Evolutionary conservation across 2,888 invertebrate genomes (phyloP).

Genomic region (Pseudeuparius sepicola): DNA sequence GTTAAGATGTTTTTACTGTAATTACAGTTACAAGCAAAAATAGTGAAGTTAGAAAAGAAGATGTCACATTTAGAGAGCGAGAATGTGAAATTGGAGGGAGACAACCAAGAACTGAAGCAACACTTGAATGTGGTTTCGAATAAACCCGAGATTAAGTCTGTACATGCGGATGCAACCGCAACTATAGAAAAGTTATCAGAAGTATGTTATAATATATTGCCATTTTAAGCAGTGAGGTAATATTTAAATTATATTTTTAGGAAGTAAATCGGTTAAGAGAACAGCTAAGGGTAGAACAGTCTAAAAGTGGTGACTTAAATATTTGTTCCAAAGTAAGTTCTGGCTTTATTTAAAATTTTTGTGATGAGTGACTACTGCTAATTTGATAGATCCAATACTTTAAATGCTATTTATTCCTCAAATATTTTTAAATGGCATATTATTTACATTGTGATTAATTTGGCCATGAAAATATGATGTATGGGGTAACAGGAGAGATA

Average conservation of each 20-base stretch:
- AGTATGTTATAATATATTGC: slow-evolving; percentile 22
- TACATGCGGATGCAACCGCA: slow-evolving; percentile 21
- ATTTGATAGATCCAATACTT: too few species aligned
- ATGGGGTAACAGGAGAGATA: too few species aligned
- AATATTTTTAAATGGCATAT: too few species aligned
- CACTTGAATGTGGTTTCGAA: slow-evolving; percentile 15
- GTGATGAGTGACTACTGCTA: too few species aligned
- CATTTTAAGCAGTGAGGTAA: slow-evolving; percentile 11
- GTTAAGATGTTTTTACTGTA: too few species aligned
- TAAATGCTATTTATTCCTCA: too few species aligned
- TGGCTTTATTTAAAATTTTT: too few species aligned
- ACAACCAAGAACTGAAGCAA: slow-evolving; percentile 23
- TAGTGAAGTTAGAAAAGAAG: slow-evolving; percentile 28
- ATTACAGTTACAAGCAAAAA: slow-evolving; percentile 26
- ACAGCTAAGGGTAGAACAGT: slow-evolving; percentile 27
- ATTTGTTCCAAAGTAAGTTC: slow-evolving; percentile 26
- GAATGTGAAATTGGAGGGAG: slow-evolving; percentile 27
- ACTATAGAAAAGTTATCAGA: slow-evolving; percentile 28
- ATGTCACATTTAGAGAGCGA: too few species aligned
- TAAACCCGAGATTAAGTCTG: slow-evolving; percentile 11
- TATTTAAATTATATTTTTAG: slow-evolving; percentile 19
- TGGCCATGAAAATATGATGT: too few species aligned
- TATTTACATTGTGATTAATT: too few species aligned
- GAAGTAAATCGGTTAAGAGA: slow-evolving; percentile 28
- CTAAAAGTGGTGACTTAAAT: slow-evolving; percentile 25